Evolutionary conservation across 2,113 vertebrate species (phyloP).

Genomic region (Calyptomena viridis): DNA sequence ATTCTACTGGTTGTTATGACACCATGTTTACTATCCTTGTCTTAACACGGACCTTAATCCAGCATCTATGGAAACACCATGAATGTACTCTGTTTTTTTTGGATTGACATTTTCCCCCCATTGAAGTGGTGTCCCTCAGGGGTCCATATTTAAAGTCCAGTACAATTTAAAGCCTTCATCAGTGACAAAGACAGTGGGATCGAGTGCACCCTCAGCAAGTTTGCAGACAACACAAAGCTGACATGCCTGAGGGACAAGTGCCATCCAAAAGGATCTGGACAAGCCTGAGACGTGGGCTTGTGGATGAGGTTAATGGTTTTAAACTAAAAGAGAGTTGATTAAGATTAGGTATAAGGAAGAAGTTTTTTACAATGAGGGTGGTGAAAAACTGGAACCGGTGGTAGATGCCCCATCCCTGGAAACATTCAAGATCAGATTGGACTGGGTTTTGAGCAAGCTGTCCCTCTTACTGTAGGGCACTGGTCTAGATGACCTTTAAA

Average conservation of each 20-base stretch:
- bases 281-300: not conserved
- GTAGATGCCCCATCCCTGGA: not conserved
- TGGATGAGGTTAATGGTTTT: not conserved
- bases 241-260: not conserved
- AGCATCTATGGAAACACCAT: not conserved
- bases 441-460: not conserved
- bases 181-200: not conserved
- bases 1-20: not conserved
- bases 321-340: not conserved
- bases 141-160: not conserved
- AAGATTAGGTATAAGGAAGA: not conserved
- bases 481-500: not conserved
- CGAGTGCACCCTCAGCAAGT: not conserved
- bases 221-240: not conserved
- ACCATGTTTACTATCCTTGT: not conserved
- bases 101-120: rapidly evolving
- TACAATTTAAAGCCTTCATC: not conserved
- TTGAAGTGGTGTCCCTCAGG: not conserved
- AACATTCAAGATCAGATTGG: not conserved
- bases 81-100: not conserved
- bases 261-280: not conserved
- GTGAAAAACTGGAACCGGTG: not conserved
- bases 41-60: not conserved
- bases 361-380: not conserved
- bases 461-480: not conserved